Conservation (phyloP, 2,888 invertebrate genomes). For the Lymantria monacha region DNA sequence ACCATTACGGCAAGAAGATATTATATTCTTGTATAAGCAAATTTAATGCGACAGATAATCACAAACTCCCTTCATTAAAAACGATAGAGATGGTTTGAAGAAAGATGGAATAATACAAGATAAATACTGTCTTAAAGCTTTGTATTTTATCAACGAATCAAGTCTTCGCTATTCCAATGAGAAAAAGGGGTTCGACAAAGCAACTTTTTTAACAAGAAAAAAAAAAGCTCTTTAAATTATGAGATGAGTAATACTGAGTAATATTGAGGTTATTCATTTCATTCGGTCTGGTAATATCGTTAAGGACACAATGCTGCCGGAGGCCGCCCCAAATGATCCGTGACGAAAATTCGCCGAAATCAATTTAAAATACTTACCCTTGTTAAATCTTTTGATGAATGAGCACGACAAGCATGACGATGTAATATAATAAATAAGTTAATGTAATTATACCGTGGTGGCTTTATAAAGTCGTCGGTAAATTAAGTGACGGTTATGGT, state of each 20-base stretch:
- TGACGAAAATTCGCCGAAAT: conserved; percentile 64
- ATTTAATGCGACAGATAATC: conserved; percentile 14
- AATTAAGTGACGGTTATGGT: conserved; percentile 18
- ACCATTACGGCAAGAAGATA: not conserved
- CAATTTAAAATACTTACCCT: conserved; percentile 69
- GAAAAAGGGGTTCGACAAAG: conserved; percentile 52
- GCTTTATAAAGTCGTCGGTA: conserved; percentile 13
- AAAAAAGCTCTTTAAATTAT: conserved; percentile 44
- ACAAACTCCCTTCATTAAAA: conserved; percentile 31
- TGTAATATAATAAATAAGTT: conserved; percentile 35
- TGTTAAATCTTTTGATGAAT: conserved; percentile 60
- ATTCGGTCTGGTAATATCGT: conserved; percentile 51
- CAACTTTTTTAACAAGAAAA: conserved; percentile 49
- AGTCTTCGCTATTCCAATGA: conserved; percentile 44
- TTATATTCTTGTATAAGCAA: conserved; percentile 4
- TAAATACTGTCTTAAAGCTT: conserved; percentile 45
- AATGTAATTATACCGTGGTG: conserved; percentile 22
- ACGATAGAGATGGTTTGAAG: conserved; percentile 41
- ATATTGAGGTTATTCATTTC: conserved; percentile 60
- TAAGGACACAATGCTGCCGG: conserved; percentile 58
- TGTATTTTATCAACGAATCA: conserved; percentile 61
- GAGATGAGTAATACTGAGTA: conserved; percentile 51
- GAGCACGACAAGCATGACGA: conserved; percentile 38
- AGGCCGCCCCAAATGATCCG: conserved; percentile 60
- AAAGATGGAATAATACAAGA: conserved; percentile 46